Evolutionary conservation across 1,140 invertebrate species (phyloP), one percentile per base, ranked within the genome.

Genomic region (Hyposmocoma kahamanoa): DNA sequence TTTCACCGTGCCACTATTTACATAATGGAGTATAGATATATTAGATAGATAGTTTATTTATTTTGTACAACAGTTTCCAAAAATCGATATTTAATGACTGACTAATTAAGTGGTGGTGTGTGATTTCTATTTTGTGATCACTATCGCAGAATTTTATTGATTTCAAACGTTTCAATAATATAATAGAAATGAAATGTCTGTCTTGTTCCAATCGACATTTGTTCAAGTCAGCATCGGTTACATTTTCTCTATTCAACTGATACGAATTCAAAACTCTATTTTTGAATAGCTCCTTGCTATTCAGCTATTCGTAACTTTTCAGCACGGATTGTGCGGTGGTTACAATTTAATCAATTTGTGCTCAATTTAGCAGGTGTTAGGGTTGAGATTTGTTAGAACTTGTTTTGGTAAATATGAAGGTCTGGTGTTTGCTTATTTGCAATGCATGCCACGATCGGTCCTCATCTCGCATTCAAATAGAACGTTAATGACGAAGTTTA

Each of bases 401-500:
- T 49, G n/a, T 32, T 22, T 32, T 39, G 18, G 30, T 17, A 9
- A 39, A 51, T 41, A 45, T 51, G 42, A 42, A 38, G 19, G 19
- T 28, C 19, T n/a, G 17, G 28, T 36, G 36, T 51, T 47, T 41
- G 36, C 50, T 58, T 55, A 56, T 63, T 64, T 61, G 50, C 26
- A 28, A 67, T 61, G 50, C 64, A 41, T 28, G 41, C 44, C 62
- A 66, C 54, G 60, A 36, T 18, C 47, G 38, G 41, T 17, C 45
- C 43, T 55, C 53, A 56, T 53, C 45, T 38, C 54, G 50, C 42
- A 66, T 71, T 59, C 59, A 65, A 62, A 71, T 65, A 45, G 52
- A 53, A 50, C 32, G 55, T 49, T 71, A 65, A 67, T 65, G 53
- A 50, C 43, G 56, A 57, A 63, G 50, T 63, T 60, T 60, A 59